Evolutionary conservation across 2,113 vertebrate species (phyloP).

Genomic region (Tachysurus vachellii): DNA sequence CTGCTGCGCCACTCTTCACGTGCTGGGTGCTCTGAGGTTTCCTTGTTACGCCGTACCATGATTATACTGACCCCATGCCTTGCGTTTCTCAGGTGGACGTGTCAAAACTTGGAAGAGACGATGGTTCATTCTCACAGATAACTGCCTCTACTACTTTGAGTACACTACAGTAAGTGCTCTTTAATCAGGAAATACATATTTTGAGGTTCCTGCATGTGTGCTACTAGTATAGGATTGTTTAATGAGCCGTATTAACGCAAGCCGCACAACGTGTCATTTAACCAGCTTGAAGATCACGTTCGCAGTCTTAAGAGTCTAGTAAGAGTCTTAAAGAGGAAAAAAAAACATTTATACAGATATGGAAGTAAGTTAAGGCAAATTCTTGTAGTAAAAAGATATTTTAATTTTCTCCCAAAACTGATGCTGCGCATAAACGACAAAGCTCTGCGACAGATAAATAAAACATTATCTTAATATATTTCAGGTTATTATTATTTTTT

Average conservation of each 20-base stretch:
- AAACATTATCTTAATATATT: neutral
- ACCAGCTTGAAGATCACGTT: neutral
- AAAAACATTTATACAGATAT: neutral
- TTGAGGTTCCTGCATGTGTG: neutral
- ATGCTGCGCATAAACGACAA: neutral
- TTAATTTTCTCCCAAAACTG: neutral
- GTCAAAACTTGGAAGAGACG: slow-evolving; percentile 98
- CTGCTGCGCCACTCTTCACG: slow-evolving; percentile 64
- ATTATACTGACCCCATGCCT: slow-evolving; percentile 61
- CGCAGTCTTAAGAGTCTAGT: no score
- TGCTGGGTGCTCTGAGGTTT: slow-evolving; percentile 50
- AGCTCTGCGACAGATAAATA: neutral
- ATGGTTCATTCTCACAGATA: slow-evolving; percentile 98
- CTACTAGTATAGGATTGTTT: neutral
- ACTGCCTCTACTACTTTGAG: slow-evolving; percentile 99
- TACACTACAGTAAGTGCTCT: slow-evolving; percentile 89
- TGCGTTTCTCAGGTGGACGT: slow-evolving; percentile 83
- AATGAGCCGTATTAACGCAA: neutral
- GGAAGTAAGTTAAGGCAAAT: neutral
- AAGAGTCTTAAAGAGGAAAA: neutral
- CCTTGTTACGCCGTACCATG: neutral
- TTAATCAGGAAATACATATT: neutral
- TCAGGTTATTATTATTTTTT: neutral
- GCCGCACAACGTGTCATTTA: neutral
- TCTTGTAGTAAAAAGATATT: neutral